Evolutionary conservation across 2,797 vertebrate genomes (phyloP).

Genomic region (Alauda arvensis): DNA sequence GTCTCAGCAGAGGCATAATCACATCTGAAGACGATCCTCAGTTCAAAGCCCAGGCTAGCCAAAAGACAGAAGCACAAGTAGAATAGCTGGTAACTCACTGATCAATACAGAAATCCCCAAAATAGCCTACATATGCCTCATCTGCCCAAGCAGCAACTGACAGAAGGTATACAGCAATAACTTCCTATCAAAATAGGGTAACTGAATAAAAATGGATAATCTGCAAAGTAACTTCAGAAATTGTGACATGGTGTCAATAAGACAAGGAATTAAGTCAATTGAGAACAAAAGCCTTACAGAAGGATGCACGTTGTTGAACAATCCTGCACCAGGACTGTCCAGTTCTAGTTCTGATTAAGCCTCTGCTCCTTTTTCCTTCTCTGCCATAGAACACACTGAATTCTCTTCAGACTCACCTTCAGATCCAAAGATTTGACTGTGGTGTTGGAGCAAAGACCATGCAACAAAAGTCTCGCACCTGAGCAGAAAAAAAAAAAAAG

Average conservation of each 20-base stretch:
- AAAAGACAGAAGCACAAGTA: neutral
- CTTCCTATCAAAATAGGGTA: neutral
- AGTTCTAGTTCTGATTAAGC: neutral
- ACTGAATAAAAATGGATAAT: neutral
- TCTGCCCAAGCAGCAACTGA: neutral
- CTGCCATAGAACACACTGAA: neutral
- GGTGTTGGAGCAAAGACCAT: slow-evolving; percentile 83
- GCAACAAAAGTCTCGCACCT: slow-evolving; percentile 82
- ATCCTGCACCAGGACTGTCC: neutral
- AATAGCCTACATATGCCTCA: neutral
- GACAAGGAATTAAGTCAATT: neutral
- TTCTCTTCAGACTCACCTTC: slow-evolving; percentile 77
- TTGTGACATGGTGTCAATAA: accelerated
- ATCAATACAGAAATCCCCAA: neutral
- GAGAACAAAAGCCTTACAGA: neutral
- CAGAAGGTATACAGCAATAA: neutral
- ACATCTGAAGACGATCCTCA: neutral
- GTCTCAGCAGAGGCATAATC: neutral
- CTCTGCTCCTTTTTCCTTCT: neutral
- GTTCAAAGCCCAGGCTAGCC: neutral
- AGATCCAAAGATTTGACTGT: slow-evolving; percentile 82
- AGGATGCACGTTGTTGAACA: neutral
- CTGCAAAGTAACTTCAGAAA: neutral
- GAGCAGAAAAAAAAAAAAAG: neutral
- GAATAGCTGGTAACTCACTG: neutral